Conservation (phyloP, 2,113 vertebrate species). For the Phrynosoma platyrhinos region DNA sequence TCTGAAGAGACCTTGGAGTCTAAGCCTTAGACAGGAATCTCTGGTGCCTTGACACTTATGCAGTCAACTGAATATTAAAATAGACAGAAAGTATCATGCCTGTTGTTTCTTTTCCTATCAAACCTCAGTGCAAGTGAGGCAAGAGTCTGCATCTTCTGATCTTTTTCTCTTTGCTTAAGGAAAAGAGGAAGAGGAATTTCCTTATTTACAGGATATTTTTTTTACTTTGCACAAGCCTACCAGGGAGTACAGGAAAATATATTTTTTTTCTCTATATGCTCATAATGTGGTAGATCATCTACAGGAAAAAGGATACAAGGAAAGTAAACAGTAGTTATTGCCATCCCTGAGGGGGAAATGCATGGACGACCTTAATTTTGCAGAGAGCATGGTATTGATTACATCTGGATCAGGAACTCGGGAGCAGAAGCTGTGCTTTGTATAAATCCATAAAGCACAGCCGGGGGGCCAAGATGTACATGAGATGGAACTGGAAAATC, state of each 20-base stretch:
- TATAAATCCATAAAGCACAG: background rate
- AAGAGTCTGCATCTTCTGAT: background rate
- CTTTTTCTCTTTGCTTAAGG: background rate
- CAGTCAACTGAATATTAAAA: background rate
- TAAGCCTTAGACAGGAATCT: background rate
- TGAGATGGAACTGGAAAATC: slow-evolving; percentile 2
- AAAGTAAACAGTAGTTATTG: slow-evolving; percentile 30
- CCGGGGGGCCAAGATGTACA: slow-evolving; percentile 27
- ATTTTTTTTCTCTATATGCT: slow-evolving; percentile 23
- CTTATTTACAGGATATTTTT: background rate
- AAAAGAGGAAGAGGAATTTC: background rate
- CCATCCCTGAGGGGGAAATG: slow-evolving; percentile 9
- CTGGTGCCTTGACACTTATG: background rate
- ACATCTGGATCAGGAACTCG: slow-evolving; percentile 35
- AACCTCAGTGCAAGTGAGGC: background rate
- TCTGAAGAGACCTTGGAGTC: too few relatives aligned
- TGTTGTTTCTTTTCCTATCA: background rate
- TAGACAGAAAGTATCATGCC: background rate
- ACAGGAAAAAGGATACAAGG: background rate
- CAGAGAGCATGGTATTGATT: slow-evolving; percentile 27
- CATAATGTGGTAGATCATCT: slow-evolving; percentile 5
- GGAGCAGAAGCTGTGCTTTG: background rate
- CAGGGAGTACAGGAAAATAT: background rate
- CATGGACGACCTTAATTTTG: slow-evolving; percentile 45
- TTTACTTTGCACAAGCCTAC: background rate